Evolutionary conservation across 2,888 invertebrate genomes (phyloP), one percentile per base, ranked within the genome.

Genomic region (Pimpla rufipes): DNA sequence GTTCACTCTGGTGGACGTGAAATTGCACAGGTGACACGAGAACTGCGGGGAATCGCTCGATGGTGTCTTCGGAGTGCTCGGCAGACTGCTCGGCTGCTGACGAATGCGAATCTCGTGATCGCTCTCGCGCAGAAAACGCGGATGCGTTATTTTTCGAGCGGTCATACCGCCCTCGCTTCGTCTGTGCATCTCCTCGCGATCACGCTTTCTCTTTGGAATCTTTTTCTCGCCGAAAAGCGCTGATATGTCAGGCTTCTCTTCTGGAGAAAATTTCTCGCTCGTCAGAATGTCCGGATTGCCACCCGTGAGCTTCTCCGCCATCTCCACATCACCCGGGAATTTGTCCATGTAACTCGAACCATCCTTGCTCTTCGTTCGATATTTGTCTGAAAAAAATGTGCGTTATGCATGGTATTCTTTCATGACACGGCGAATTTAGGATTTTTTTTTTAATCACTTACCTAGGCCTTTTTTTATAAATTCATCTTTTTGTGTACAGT

Each of bases 381-480:
- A 95, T 93, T 95, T 94, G 90, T 95, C 96, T 96, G 91, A 5
- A 93, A 93, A 64, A 64, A 29, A 29, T 29, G 29, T 0, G 10
- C 8, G 8, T 62, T 55, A 55, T 23, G 23, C 8, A 10, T 13
- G 1, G 2, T 1, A 29, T 59, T 35, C 35, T 29, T 6, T 59
- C 35, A 16, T 47, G 7, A 11, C 35, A 16, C 21, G 21, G 10
- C 18, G 8, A 50, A 52, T 75, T 29, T 50, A 57, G 57, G 21
- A 59, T 75, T 70, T 21, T 66, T 42, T 82, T 68, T 37, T 85
- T 37, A 83, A 70, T 37, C 85, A 94, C 96, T 94, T 95, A 98
- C 97, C 96, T 90, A 97, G 94, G 89, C 97, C 97, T 93, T 97
- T 97, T 89, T 95, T 96, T 88, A 97, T 97, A 90, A 97, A 97